These are phyloP conservation scores for Melanostoma mellinum DNA, from an alignment of 2,888 invertebrate species.

Conservation along the genomic window DNA sequence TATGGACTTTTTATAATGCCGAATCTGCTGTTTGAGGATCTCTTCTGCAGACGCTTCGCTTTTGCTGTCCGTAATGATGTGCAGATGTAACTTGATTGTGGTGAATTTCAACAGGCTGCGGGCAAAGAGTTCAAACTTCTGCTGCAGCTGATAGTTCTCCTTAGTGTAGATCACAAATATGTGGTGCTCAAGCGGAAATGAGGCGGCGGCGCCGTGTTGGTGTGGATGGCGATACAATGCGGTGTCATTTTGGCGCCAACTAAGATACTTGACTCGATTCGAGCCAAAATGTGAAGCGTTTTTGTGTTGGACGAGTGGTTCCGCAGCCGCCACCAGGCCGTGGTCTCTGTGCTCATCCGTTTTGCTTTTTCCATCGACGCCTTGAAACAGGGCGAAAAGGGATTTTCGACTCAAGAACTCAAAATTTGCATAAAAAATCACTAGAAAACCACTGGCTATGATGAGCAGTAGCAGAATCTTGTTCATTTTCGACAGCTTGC, in stretches of 20 bases:
- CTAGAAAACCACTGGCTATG: constrained; percentile 77
- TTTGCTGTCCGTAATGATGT: constrained; percentile 85
- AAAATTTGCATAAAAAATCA: constrained; percentile 79
- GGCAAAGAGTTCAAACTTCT: constrained; percentile 80
- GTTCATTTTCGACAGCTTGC: constrained; percentile 76
- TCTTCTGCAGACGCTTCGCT: constrained; percentile 84
- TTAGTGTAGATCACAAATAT: constrained; percentile 81
- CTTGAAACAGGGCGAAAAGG: constrained; percentile 76
- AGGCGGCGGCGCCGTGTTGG: constrained; percentile 37
- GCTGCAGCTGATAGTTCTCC: constrained; percentile 80
- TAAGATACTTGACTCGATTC: constrained; percentile 63
- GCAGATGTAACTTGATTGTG: constrained; percentile 83
- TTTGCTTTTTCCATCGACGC: constrained; percentile 62
- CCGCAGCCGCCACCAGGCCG: constrained; percentile 38
- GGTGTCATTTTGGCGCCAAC: constrained; percentile 65
- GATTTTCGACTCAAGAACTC: constrained; percentile 77
- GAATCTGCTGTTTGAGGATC: constrained; percentile 80
- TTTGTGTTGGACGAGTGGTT: constrained; percentile 48
- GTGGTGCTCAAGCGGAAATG: constrained; percentile 77
- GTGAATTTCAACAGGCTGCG: constrained; percentile 80
- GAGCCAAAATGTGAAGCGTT: constrained; percentile 44
- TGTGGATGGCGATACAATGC: constrained; percentile 50
- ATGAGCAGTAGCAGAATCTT: constrained; percentile 78
- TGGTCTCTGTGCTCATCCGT: constrained; percentile 8
- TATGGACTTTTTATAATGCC: constrained; percentile 81